Percentiles rank a stretch among this genome's conserved stretches.
Evolutionary conservation across 2,888 invertebrate species (phyloP).

Genomic region (Dasypogon diadema): DNA sequence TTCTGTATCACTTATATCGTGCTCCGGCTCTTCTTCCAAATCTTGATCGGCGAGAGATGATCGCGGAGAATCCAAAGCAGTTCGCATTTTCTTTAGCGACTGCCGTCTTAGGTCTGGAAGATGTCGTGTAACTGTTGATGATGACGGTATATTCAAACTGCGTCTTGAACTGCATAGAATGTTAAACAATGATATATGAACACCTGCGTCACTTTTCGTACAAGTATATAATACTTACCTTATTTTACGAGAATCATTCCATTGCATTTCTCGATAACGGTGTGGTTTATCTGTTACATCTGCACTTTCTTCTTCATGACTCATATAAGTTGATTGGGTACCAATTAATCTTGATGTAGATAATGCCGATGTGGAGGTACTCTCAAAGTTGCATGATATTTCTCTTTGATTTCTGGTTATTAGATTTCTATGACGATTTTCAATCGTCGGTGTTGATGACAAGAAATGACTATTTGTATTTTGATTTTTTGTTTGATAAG

Average conservation of each 20-base stretch:
- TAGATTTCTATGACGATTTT: slow-evolving; percentile 58
- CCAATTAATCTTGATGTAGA: slow-evolving; percentile 11
- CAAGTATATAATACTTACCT: slow-evolving; percentile 21
- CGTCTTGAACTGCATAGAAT: slow-evolving; percentile 63
- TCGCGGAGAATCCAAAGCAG: slow-evolving; percentile 30
- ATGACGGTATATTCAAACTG: slow-evolving; percentile 63
- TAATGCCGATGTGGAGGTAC: slow-evolving; percentile 52
- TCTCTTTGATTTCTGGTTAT: slow-evolving; percentile 61
- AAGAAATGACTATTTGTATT: slow-evolving; percentile 43
- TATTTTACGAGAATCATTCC: slow-evolving; percentile 60
- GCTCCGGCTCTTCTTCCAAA: slow-evolving; percentile 28
- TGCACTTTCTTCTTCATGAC: background rate
- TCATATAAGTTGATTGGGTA: background rate
- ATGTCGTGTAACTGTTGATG: slow-evolving; percentile 56
- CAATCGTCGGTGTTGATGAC: slow-evolving; percentile 53
- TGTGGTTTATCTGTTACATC: background rate
- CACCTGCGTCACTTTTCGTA: too few species aligned
- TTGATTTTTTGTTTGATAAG: slow-evolving; percentile 30
- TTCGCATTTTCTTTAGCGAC: slow-evolving; percentile 58
- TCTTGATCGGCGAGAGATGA: slow-evolving; percentile 52
- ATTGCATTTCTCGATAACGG: slow-evolving; percentile 28
- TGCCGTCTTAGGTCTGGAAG: slow-evolving; percentile 61
- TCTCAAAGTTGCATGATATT: slow-evolving; percentile 60
- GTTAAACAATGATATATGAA: too few species aligned
- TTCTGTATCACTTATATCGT: slow-evolving; percentile 52